A percentile compares a stretch with the other conserved stretches of the same genome.
Conservation (phyloP, 2,113 vertebrate species). For the Erinaceus europaeus region DNA sequence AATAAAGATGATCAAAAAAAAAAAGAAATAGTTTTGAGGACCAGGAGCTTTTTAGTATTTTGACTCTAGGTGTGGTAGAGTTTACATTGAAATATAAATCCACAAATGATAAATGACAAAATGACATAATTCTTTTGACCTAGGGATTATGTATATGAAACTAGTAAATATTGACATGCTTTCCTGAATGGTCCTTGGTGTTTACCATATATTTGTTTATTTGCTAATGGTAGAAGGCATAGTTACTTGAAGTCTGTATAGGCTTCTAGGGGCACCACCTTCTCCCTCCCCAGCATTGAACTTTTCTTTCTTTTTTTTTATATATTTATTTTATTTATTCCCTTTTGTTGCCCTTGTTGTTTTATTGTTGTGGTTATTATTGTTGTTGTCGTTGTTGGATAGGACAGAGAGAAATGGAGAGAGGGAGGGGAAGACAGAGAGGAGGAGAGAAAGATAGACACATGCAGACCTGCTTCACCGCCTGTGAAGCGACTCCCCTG, state of each 20-base stretch:
- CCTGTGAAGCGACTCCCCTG: too few species aligned
- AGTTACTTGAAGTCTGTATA: not conserved
- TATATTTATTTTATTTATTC: too few species aligned
- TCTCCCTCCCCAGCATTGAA: too few species aligned
- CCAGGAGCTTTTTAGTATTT: not conserved
- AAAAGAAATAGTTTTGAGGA: not conserved
- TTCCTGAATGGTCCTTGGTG: not conserved
- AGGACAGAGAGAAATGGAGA: not conserved
- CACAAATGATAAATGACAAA: constrained; percentile 2
- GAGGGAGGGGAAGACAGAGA: too few species aligned
- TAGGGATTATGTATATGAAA: not conserved
- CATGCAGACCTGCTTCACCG: too few species aligned
- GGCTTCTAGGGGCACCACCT: not conserved
- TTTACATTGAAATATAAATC: not conserved
- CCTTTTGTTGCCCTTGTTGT: too few species aligned
- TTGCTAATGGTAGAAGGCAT: not conserved
- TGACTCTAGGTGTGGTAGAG: not conserved
- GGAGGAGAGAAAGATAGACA: too few species aligned
- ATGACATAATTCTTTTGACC: not conserved
- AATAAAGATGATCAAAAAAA: too few species aligned
- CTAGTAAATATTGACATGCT: not conserved
- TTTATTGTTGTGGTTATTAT: too few species aligned
- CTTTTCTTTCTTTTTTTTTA: too few species aligned
- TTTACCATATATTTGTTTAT: not conserved
- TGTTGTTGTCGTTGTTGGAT: not conserved